Base-by-base conservation (phyloP, 2,888 invertebrate genomes). In the Hydrotaea cyrtoneurina region DNA sequence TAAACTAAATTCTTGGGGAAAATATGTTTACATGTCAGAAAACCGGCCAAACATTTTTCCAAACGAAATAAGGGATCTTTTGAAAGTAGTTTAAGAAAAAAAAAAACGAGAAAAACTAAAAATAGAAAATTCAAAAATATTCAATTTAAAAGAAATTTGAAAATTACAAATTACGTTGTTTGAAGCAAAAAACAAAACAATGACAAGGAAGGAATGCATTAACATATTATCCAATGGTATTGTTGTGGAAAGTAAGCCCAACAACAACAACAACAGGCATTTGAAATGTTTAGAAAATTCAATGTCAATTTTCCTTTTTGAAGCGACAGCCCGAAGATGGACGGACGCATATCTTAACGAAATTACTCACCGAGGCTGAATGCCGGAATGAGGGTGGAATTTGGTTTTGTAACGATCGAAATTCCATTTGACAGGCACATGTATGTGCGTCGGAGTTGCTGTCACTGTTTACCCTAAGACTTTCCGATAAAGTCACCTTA, bases 151-250 rank as follows among this genome's bases (percentile, higher is more conserved):
- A 53, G 53, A 36, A 39, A 36, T 17, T 7, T n/a, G 17, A 36
- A 17, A 62, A 36, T 36, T 17, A 15, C 62, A n/a, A n/a, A n/a
- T n/a, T 21, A 36, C 36, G 1, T 5, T 15, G 15, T 15, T 13
- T 4, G 10, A 39, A 39, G 10, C 13, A 23, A 59, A 19, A 59
- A 59, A 15, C n/a, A 11, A 66, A 39, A 66, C 66, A 66, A 39
- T 39, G 39, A 39, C 66, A 66, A 39, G 66, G 66, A 66, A 39
- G 66, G 66, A 66, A 39, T 66, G 39, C 66, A 66, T 66, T 66
- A 43, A 13, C 66, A 66, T 66, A 66, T 39, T n/a, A n/a, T n/a
- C n/a, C n/a, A n/a, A n/a, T n/a, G n/a, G n/a, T n/a, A n/a, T n/a
- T n/a, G n/a, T n/a, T n/a, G n/a, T n/a, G n/a, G n/a, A n/a, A n/a